Conservation (phyloP, 64 coral and sea anemone genomes). For the Astreopora myriophthalma region DNA sequence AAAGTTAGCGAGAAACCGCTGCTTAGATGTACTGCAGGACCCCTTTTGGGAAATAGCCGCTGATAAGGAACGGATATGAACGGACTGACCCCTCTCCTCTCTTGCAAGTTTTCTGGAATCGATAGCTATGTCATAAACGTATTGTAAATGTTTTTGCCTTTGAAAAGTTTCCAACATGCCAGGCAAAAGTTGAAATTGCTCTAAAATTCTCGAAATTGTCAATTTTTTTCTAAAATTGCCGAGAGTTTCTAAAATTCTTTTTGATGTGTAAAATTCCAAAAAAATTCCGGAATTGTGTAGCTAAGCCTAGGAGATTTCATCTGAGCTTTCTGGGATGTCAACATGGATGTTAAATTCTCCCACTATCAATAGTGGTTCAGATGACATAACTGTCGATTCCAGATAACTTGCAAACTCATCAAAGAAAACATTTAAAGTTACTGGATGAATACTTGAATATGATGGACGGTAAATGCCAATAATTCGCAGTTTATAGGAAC, state of each 20-base stretch:
- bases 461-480: not conserved
- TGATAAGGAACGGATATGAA: not conserved
- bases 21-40: not conserved
- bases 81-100: not conserved
- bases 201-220: not conserved
- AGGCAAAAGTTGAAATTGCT: not conserved
- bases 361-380: not conserved
- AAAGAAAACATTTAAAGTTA: conserved; percentile 23
- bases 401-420: conserved; percentile 5
- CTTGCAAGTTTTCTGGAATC: no score
- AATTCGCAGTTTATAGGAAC: not conserved
- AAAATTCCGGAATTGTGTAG: not conserved
- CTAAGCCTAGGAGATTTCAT: not conserved
- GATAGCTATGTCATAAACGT: not conserved
- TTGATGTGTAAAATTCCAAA: not conserved
- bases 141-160: not conserved
- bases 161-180: not conserved
- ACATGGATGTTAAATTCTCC: not conserved
- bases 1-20: not conserved
- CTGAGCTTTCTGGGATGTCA: not conserved
- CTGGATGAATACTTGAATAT: not conserved
- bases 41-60: not conserved
- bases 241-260: not conserved
- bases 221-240: no score
- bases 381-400: conserved; percentile 2